phyloP scores from a whole-genome alignment of 2,888 invertebrate species.

The Pristionchus japonicus region DNA sequence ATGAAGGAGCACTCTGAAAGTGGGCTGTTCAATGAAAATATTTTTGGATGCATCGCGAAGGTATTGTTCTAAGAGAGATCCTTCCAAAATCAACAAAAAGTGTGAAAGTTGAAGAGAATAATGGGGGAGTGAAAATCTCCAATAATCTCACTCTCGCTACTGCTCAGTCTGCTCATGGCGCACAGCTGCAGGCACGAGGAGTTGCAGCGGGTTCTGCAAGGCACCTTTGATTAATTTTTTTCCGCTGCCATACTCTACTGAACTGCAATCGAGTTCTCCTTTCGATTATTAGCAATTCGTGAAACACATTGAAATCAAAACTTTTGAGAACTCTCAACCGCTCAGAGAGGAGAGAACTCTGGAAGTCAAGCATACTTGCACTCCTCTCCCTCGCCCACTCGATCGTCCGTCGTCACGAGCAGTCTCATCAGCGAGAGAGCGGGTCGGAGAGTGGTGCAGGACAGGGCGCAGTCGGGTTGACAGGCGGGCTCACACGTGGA shows the following conservation, averaged over 20 bases:
- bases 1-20: too few relatives aligned
- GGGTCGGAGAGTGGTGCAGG: conserved; percentile 29
- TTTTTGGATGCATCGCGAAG: too few relatives aligned
- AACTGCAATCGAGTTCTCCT: too few relatives aligned
- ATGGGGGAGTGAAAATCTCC: too few relatives aligned
- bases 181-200: conserved; percentile 13
- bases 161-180: neutral
- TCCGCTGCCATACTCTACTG: too few relatives aligned
- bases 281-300: neutral
- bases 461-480: conserved; percentile 25
- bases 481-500: conserved; percentile 7
- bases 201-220: neutral
- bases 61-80: too few relatives aligned
- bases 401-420: neutral
- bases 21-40: too few relatives aligned
- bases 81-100: too few relatives aligned
- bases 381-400: neutral
- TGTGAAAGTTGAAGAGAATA: too few relatives aligned
- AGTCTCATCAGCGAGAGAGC: conserved; percentile 37
- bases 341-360: too few relatives aligned
- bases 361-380: conserved; percentile 22
- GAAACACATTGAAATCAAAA: neutral
- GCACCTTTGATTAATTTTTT: neutral
- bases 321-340: too few relatives aligned
- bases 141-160: neutral